Evolutionary conservation across 2,888 invertebrate species (phyloP).

Genomic region (Kryphioiulus occultus): DNA sequence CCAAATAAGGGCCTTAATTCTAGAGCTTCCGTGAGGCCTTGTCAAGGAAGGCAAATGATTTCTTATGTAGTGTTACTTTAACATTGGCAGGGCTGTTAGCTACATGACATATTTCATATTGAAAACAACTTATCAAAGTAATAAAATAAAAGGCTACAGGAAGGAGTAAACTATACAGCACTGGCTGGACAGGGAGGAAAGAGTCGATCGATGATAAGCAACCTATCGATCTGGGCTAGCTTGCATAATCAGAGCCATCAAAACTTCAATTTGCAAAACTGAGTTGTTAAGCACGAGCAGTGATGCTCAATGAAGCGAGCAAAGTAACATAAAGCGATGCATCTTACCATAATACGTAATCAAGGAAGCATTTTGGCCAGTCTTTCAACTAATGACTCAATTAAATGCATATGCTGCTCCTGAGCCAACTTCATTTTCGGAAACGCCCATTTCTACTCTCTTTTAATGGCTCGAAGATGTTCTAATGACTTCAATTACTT

Average conservation of each 20-base stretch:
- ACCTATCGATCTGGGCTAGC: background rate
- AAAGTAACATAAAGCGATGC: background rate
- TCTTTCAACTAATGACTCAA: slow-evolving; percentile 2
- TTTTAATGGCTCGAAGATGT: slow-evolving; percentile 24
- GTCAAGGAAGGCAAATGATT: background rate
- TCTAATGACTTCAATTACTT: slow-evolving; percentile 40
- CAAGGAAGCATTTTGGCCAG: slow-evolving; percentile 30
- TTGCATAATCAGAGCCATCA: background rate
- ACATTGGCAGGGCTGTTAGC: too few relatives aligned
- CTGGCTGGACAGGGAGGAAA: background rate
- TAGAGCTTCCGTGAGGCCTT: background rate
- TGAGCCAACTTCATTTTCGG: slow-evolving; percentile 18
- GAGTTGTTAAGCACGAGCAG: background rate
- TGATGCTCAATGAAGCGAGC: background rate
- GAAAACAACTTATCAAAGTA: background rate
- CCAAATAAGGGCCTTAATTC: background rate
- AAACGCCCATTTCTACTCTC: slow-evolving; percentile 18
- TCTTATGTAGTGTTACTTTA: too few relatives aligned
- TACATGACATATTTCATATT: too few relatives aligned
- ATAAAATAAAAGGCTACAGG: background rate
- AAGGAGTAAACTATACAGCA: background rate
- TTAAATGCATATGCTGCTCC: slow-evolving; percentile 4
- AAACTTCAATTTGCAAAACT: background rate
- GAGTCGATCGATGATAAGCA: background rate
- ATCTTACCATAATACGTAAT: slow-evolving; percentile 8